A percentile compares a stretch with the other conserved stretches of the same genome.
Conservation (phyloP, 2,797 vertebrate species). For the Gymnoscopelus microlampas region DNA sequence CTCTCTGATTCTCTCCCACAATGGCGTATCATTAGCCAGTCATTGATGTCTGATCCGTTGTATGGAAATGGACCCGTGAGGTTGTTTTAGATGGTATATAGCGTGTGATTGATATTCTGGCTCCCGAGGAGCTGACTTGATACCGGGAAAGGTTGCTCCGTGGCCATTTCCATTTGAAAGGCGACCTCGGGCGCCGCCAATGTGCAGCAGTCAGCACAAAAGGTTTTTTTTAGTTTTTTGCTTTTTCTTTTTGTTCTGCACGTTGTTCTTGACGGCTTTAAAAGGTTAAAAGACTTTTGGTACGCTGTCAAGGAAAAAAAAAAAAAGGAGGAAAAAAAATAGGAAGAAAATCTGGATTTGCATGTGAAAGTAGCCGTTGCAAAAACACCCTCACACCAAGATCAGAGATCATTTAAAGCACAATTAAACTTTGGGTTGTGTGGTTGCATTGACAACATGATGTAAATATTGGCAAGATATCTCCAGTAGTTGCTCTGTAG, state of each 20-base stretch:
- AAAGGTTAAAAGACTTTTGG: not conserved
- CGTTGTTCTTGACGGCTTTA: not conserved
- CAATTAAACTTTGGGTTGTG: no score
- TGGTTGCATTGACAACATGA: no score
- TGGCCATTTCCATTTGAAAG: conserved; percentile 54
- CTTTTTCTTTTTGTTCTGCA: not conserved
- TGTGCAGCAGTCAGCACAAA: conserved; percentile 27
- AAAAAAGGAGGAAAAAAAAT: not conserved
- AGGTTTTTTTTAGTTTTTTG: no score
- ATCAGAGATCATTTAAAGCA: no score
- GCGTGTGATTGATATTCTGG: conserved; percentile 19
- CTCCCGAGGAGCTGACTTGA: no score
- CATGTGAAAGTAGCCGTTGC: not conserved
- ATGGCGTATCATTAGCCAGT: conserved; percentile 12
- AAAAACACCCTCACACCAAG: no score
- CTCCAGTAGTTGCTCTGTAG: no score
- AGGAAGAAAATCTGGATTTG: not conserved
- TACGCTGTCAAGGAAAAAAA: not conserved
- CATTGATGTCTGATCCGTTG: conserved; percentile 1
- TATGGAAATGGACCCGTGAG: not conserved
- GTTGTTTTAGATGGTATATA: no score
- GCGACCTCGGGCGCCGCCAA: conserved; percentile 28
- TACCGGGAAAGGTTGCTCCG: conserved; percentile 20
- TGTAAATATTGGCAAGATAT: no score
- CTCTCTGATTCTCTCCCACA: not conserved